Base-by-base conservation (phyloP, 2,797 vertebrate species). In the Threskiornis aethiopicus region DNA sequence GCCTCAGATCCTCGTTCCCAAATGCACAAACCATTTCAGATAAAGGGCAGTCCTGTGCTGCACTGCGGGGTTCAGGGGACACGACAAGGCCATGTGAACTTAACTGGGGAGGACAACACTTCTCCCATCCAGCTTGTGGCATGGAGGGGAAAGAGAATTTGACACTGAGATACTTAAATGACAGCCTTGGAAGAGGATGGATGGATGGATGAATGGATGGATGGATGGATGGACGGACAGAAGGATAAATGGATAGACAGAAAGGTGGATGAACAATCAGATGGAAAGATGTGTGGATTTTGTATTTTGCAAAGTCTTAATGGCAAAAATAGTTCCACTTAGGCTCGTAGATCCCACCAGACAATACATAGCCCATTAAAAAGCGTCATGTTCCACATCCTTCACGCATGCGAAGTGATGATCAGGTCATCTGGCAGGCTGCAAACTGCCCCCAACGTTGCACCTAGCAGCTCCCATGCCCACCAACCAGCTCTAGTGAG, bases 351-450 rank as follows among this genome's bases (percentile, higher is more conserved):
- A 13, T 57, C 31, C 46, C 42, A 58, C 24, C 54, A 37, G 58
- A 61, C 15, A 46, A 39, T 1, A 2, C 9, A 26, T 21, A 47
- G 12, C 5, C 26, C 46, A 39, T 37, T 25, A 18, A 62, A 76
- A 82, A 46, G 20, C 3, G 2, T 49, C 1, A 0, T 0, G 6
- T n/a, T 37, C 25, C 35, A 15, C 1, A 0, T 9, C 3, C 0
- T 47, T 46, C 35, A 3, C 11, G 12, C 15, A 6, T 3, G 6
- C 13, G 2, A 62, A 44, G 7, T 1, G 11, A 58, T 51, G 35
- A 19, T 44, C 55, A 64, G 57, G 24, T 25, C n/a, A 24, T 8
- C 16, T 52, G 37, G 8, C 25, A 69, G 15, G 26, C 25, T 39
- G 18, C 37, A 67, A 19, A n/a, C 25, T 51, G 35, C 28, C 61